A percentile compares a stretch with the other conserved stretches of the same genome.
These are phyloP conservation scores for Loriculus beryllinus DNA, from an alignment of 2,797 vertebrate species.

Conservation along the genomic window DNA sequence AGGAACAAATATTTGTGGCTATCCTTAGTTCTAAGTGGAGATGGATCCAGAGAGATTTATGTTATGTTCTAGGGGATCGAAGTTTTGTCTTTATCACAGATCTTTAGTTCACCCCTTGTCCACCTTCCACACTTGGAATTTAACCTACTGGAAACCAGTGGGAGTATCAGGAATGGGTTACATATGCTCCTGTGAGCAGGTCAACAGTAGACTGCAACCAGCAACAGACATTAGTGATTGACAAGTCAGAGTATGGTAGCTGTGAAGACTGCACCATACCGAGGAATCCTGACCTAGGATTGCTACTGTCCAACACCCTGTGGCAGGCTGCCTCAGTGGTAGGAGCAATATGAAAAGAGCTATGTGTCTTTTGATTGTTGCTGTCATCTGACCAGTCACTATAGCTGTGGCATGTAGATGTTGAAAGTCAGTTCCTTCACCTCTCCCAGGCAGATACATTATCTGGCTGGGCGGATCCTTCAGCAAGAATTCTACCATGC, in stretches of 20 bases:
- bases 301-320: neutral
- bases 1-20: neutral
- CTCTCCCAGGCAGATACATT: neutral
- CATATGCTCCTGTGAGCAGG: neutral
- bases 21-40: neutral
- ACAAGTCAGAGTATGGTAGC: neutral
- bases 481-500: neutral
- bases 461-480: neutral
- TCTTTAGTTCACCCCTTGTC: neutral
- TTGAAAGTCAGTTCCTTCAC: neutral
- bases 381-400: neutral
- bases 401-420: neutral
- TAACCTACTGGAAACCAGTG: neutral
- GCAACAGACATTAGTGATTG: rapidly evolving
- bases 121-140: neutral
- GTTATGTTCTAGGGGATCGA: neutral
- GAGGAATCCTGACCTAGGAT: neutral
- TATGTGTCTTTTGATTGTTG: neutral
- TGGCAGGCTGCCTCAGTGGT: rapidly evolving
- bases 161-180: neutral
- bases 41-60: neutral
- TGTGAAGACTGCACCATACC: neutral
- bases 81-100: neutral
- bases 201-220: neutral
- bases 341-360: neutral